Conservation (phyloP, 2,888 invertebrate genomes). For the Himalopsyche kuldschensis region DNA sequence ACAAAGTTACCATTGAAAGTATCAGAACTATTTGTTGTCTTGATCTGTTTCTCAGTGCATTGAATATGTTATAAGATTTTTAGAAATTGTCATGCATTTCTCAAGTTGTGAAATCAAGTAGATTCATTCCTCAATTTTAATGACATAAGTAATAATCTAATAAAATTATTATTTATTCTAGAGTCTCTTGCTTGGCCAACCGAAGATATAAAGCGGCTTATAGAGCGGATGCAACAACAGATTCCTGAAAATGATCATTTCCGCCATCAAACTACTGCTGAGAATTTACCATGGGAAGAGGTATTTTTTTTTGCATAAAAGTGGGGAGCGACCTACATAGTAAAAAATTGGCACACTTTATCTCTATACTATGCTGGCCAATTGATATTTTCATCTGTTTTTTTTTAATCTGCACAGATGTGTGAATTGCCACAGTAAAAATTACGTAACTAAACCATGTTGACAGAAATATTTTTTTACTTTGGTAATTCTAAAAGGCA, state of each 20-base stretch:
- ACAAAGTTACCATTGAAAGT: no score
- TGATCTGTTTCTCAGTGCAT: not conserved
- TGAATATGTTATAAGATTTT: no score
- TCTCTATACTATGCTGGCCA: not conserved
- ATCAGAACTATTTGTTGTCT: no score
- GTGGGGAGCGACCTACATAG: not conserved
- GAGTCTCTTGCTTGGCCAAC: constrained; percentile 45
- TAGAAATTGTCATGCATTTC: no score
- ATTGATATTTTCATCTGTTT: not conserved
- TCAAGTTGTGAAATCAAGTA: not conserved
- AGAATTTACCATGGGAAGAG: constrained; percentile 53
- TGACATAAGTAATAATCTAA: no score
- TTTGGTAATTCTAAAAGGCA: no score
- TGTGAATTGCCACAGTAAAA: constrained; percentile 6
- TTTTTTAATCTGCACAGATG: not conserved
- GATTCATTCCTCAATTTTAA: no score
- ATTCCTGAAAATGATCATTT: constrained; percentile 53
- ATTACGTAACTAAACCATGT: no score
- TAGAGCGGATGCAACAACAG: constrained; percentile 48
- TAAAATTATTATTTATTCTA: not conserved
- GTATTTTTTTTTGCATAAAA: constrained; percentile 41
- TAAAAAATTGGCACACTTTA: not conserved
- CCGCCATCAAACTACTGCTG: constrained; percentile 49
- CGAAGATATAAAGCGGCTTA: constrained; percentile 49
- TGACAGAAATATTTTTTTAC: no score